Evolutionary conservation across 2,113 vertebrate species (phyloP).

Genomic region (Stomatorhinus ivindoensis): DNA sequence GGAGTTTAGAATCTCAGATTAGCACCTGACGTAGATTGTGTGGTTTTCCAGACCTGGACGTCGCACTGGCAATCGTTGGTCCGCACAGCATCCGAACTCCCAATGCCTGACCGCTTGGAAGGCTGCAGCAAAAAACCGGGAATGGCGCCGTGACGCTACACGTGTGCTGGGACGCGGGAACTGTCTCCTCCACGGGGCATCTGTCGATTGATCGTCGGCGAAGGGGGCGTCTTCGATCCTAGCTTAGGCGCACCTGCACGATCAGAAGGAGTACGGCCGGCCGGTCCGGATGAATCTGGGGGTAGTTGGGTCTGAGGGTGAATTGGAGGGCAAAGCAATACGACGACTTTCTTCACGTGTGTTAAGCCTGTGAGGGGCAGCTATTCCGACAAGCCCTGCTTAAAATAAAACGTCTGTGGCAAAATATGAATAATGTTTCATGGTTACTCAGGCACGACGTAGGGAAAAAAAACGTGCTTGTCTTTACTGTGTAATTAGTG

Average conservation of each 20-base stretch:
- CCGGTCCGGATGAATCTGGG: too few species aligned
- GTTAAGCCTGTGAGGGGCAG: neutral
- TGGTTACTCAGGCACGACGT: neutral
- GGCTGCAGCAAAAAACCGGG: neutral
- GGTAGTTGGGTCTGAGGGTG: neutral
- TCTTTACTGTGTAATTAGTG: neutral
- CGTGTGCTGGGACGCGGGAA: neutral
- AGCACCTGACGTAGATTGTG: neutral
- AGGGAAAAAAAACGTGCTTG: neutral
- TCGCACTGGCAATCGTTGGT: neutral
- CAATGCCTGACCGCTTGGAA: neutral
- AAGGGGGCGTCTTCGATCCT: neutral
- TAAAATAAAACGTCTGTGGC: neutral
- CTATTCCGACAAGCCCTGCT: neutral
- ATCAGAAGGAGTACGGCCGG: neutral
- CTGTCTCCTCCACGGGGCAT: neutral
- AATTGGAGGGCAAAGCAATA: too few species aligned
- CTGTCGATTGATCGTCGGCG: neutral
- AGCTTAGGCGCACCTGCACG: neutral
- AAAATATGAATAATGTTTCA: neutral
- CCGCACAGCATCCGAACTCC: neutral
- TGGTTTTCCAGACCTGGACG: neutral
- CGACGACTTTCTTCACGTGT: neutral
- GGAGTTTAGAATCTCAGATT: neutral
- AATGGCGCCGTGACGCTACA: neutral